Base-by-base conservation (phyloP, 2,113 vertebrate species). In the Pseudois nayaur region DNA sequence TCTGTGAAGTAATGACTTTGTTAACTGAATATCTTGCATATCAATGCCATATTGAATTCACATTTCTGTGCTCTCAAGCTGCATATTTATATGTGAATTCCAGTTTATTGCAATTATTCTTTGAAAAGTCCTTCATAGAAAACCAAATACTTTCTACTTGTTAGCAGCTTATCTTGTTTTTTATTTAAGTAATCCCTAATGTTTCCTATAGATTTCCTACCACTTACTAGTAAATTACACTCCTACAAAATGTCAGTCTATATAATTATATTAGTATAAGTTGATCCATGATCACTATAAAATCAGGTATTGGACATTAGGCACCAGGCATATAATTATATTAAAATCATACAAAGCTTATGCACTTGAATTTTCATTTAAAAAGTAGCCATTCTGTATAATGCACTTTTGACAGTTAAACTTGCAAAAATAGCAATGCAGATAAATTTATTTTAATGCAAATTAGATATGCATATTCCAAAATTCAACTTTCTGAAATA, bases 401-500 rank as follows among this genome's bases (percentile, higher is more conserved):
- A 94, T 93, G 84, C 40, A 88, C 60, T 79, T 95, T 88, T 98
- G 94, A 95, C 83, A 97, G 96, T 27, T 55, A 84, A 88, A 11
- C 67, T 95, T 95, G 74, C 40, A 97, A 94, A 89, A 92, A 92
- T 97, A 93, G 62, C 89, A 95, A 74, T 87, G 52, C 48, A 96
- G 71, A 4, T 96, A 90, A 92, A n/a, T 87, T 45, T 82, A 92
- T 97, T 95, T 96, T 97, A 79, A 96, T 96, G 89, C 78, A 98
- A 97, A 96, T 85, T 82, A 67, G 17, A 82, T 97, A 71, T 98
- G 48, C 48, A 95, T 64, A 67, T 87, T 96, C 64, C 54, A 90
- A 17, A 87, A 60, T 92, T 97, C 74, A 92, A 16, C 17, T 96
- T 79, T 92, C 29, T 89, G 55, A 94, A 93, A 52, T 67, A 36